phyloP scores from a whole-genome alignment of 2,113 vertebrate species.

The Rhombomys opimus region DNA sequence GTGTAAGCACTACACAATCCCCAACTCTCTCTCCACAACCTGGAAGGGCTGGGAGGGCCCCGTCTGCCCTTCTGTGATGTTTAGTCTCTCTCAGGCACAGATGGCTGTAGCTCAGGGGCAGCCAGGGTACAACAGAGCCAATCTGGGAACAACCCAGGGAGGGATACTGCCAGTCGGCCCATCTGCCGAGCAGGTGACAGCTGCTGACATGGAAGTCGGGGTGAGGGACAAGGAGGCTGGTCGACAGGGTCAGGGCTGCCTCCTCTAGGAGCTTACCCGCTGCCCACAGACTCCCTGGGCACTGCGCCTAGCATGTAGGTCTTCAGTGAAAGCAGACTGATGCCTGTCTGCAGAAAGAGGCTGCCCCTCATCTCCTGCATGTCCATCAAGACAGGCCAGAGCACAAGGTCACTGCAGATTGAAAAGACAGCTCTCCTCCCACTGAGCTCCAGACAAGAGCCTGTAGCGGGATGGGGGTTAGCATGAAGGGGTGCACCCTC shows the following conservation, averaged over 20 bases:
- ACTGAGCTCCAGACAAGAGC: background rate
- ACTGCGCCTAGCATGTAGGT: background rate
- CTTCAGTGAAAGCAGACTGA: background rate
- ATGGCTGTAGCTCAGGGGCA: constrained; percentile 72
- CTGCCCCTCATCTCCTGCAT: background rate
- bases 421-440: background rate
- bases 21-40: background rate
- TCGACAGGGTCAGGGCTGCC: background rate
- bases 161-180: constrained; percentile 67
- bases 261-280: background rate
- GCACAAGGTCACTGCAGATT: background rate
- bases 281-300: background rate
- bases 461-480: background rate
- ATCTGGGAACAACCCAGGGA: constrained; percentile 66
- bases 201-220: background rate
- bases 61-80: background rate
- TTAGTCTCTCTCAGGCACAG: constrained; percentile 68
- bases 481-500: background rate
- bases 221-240: background rate
- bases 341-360: background rate
- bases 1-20: background rate
- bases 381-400: background rate
- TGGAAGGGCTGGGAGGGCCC: background rate
- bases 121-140: constrained; percentile 61
- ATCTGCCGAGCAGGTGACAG: constrained; percentile 77